Evolutionary conservation across 1,140 invertebrate species (phyloP), one percentile per base, ranked within the genome.

Genomic region (Thalassaphorura encarpata): DNA sequence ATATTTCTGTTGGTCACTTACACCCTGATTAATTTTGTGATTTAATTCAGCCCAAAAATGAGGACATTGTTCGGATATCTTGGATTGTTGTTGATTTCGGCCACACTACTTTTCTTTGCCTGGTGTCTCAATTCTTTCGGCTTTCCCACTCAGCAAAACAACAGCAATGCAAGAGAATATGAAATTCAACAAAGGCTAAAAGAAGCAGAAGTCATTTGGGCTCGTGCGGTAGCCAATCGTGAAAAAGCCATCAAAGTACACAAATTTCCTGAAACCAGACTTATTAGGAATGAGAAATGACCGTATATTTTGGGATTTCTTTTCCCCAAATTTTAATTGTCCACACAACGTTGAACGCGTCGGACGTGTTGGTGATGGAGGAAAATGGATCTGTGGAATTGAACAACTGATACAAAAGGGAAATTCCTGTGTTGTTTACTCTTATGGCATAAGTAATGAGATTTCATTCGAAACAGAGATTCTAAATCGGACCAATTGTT

Each of bases 401-500:
- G 19, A 18, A 31, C 16, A 15, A 28, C n/a, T 45, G 24, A 2
- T 47, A 4, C 13, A 16, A n/a, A 56, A 31, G 28, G 28, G 26
- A 23, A 13, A n/a, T 26, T 13, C 5, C 15, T 56, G 49, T 27
- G 33, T 55, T 24, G 40, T 58, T 24, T 58, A 52, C 43, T 52
- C 49, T 23, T 58, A 45, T 47, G 56, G 56, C 11, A 19, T 51
- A 52, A 39, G 29, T 24, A 36, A 47, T 45, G 56, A 58, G 19
- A 43, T 39, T n/a, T 52, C 56, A 3, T 58, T 58, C 24, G 56
- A 58, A 29, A 28, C 28, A 40, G 56, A 58, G 41, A 31, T 58
- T 21, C 29, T 58, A 28, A 13, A 46, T 26, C 42, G 49, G 27
- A 45, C 56, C 23, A 52, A 52, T 19, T 58, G 56, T 27, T 26